A percentile compares a stretch with the other conserved stretches of the same genome.
Evolutionary conservation across 2,113 vertebrate genomes (phyloP).

Genomic region (Sander lucioperca): DNA sequence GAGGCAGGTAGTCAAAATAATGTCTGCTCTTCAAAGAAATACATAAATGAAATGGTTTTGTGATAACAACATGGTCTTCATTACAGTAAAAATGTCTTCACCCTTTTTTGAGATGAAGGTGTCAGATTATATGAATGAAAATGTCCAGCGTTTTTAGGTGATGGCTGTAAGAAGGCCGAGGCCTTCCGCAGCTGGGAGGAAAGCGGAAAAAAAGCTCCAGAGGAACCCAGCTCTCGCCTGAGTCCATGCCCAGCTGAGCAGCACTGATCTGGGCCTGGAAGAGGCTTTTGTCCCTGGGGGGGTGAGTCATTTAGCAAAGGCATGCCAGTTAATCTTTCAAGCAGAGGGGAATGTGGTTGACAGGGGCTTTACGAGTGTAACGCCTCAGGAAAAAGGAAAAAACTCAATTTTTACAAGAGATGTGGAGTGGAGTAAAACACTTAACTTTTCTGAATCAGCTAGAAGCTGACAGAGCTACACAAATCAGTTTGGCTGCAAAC

Average conservation of each 20-base stretch:
- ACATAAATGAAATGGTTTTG: neutral
- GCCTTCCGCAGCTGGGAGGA: neutral
- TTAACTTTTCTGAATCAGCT: neutral
- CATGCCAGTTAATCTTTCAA: slow-evolving; percentile 5
- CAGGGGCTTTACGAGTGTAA: slow-evolving; percentile 26
- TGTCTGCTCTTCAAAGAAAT: neutral
- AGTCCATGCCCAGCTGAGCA: slow-evolving; percentile 17
- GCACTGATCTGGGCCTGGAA: slow-evolving; percentile 38
- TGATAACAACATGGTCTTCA: neutral
- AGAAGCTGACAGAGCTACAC: neutral
- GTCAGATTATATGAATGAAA: neutral
- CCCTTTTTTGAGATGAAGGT: neutral
- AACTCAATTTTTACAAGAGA: slow-evolving; percentile 23
- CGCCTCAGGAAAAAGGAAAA: neutral
- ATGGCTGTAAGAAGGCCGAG: neutral
- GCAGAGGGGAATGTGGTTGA: slow-evolving; percentile 9
- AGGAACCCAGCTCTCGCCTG: neutral
- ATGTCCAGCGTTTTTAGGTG: neutral
- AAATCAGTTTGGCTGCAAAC: neutral
- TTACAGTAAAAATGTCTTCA: neutral
- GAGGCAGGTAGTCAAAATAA: neutral
- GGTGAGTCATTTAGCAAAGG: slow-evolving; percentile 23
- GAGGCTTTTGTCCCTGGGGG: slow-evolving; percentile 18
- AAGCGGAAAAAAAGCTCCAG: neutral
- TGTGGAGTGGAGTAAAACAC: slow-evolving; percentile 19